These are phyloP conservation scores for Sipunculus nudus DNA, from an alignment of 2,888 invertebrate species.

Conservation along the genomic window DNA sequence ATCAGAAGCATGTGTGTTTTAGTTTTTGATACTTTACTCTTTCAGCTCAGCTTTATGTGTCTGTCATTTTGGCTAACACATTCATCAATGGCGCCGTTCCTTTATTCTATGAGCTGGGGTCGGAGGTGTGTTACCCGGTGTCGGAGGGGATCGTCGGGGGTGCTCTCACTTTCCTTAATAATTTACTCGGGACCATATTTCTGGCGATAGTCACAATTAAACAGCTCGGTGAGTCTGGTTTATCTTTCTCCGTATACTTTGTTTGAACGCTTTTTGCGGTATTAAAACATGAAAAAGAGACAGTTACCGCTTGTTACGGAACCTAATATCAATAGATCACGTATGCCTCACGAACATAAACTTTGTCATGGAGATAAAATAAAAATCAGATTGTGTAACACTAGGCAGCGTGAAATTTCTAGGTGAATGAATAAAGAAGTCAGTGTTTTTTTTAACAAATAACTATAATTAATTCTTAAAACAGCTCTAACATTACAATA, in stretches of 20 bases:
- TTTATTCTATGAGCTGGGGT: constrained; percentile 16
- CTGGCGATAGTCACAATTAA: constrained; percentile 8
- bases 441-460: too few species aligned
- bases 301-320: too few species aligned
- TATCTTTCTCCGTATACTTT: neutral
- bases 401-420: too few species aligned
- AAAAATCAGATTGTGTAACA: too few species aligned
- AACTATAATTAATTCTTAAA: too few species aligned
- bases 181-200: constrained; percentile 10
- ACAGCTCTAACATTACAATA: too few species aligned
- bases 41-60: constrained; percentile 19
- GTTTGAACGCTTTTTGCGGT: neutral
- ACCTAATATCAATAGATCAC: too few species aligned
- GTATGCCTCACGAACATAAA: too few species aligned
- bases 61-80: constrained; percentile 11
- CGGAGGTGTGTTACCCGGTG: constrained; percentile 19
- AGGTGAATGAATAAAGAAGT: too few species aligned
- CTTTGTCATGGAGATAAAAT: too few species aligned
- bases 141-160: constrained; percentile 18
- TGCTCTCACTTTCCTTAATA: constrained; percentile 20
- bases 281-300: neutral
- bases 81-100: constrained; percentile 16
- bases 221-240: constrained; percentile 11
- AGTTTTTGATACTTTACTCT: constrained; percentile 23
- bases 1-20: constrained; percentile 45